Percentiles rank a stretch among this genome's conserved stretches.
Conservation (phyloP, 2,113 vertebrate genomes). For the Jaculus jaculus region DNA sequence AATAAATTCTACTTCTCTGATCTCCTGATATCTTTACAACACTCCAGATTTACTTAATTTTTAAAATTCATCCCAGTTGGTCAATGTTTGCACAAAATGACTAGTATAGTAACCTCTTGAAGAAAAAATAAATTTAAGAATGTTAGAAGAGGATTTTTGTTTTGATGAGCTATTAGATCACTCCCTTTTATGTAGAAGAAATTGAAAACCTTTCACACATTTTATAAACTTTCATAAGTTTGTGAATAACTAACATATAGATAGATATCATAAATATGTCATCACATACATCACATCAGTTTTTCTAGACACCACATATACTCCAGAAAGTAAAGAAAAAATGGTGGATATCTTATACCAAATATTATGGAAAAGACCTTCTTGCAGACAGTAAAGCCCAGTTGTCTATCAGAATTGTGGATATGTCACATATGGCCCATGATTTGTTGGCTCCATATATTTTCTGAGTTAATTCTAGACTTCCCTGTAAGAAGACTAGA, state of each 20-base stretch:
- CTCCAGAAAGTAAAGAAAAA: not conserved
- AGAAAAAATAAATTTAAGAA: conserved; percentile 33
- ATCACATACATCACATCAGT: not conserved
- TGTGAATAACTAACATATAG: not conserved
- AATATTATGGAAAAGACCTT: not conserved
- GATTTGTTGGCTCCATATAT: not conserved
- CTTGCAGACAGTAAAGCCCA: not conserved
- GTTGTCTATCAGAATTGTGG: not conserved
- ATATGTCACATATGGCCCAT: not conserved
- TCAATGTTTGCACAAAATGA: not conserved
- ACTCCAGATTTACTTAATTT: conserved; percentile 17
- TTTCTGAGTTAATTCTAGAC: not conserved
- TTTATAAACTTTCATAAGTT: conserved; percentile 16
- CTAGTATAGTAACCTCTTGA: not conserved
- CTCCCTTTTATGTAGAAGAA: not conserved
- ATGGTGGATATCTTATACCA: not conserved
- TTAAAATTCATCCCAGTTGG: not conserved
- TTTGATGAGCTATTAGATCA: conserved; percentile 6
- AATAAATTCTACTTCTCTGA: not conserved
- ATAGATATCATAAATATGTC: not conserved
- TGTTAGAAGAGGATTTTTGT: not conserved
- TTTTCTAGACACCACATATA: not conserved
- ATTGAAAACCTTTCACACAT: conserved; percentile 35
- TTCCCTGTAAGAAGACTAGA: not conserved
- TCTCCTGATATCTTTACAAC: not conserved